Base-by-base conservation (phyloP, 2,797 vertebrate species). In the Crocidura indochinensis region DNA sequence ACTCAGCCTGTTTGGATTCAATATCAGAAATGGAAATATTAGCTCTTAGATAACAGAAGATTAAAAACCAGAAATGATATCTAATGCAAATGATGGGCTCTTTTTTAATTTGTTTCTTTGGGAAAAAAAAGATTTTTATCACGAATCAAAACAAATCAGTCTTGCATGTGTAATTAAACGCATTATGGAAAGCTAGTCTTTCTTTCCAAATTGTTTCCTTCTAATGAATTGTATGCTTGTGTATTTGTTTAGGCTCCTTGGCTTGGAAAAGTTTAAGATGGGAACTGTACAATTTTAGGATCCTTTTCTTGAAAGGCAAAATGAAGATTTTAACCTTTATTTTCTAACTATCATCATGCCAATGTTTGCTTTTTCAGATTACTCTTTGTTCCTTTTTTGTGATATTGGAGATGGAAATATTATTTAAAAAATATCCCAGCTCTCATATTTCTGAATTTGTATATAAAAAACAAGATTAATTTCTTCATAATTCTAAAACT, bases 121-220 rank as follows among this genome's bases (percentile, higher is more conserved):
- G 17, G 53, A 56, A 72, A 92, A 67, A 82, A 71, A 82, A 90
- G 95, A 96, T 94, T 91, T 92, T 93, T 97, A 96, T 96, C 95
- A 73, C 27, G 51, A 53, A 29, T 53, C 77, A 85, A 90, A 90
- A 93, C 82, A 96, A 95, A 92, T 93, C 84, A 95, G 94, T 62
- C 90, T 82, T 87, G 94, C 83, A 76, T 88, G 27, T 88, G 47
- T 95, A 96, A 96, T 95, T 94, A 88, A 92, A 76, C 69, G 69
- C 74, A 94, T 96, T 94, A 91, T 93, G 64, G 69, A 90, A 84
- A 95, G 76, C 64, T 65, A 68, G 27, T 12, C 20, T 92, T n/a
- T 93, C 88, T 88, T 90, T 83, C 14, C 24, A 81, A 82, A 88
- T 83, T 88, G 85, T 91, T 94, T 94, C 73, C 56, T 90, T 8